These are phyloP conservation scores for Momotus momota DNA, from an alignment of 2,797 vertebrate species.

Conservation along the genomic window DNA sequence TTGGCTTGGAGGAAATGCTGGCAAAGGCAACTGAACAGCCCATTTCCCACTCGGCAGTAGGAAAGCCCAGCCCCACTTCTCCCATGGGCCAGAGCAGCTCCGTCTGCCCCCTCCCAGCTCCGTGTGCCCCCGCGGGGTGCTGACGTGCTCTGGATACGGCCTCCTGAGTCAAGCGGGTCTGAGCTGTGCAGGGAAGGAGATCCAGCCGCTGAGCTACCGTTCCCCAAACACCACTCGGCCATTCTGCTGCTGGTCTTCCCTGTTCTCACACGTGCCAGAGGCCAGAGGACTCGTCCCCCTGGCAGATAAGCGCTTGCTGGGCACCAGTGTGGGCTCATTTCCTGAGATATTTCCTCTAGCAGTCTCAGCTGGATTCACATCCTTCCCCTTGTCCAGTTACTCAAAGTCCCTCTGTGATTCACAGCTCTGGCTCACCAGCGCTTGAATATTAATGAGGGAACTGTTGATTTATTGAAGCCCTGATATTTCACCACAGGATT, in stretches of 20 bases:
- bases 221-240: fast-evolving
- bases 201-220: not conserved
- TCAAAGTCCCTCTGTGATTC: not conserved
- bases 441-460: slow-evolving; percentile 1
- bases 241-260: fast-evolving
- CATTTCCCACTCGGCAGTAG: fast-evolving
- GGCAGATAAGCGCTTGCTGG: not conserved
- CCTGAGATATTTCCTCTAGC: not conserved
- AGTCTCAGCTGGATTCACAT: not conserved
- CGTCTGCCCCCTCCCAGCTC: not conserved
- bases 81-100: not conserved
- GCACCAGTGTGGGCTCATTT: not conserved
- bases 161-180: not conserved
- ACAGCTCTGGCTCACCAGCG: not conserved
- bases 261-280: not conserved
- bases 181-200: not conserved
- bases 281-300: not conserved
- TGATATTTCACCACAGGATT: slow-evolving; percentile 12
- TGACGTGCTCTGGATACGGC: fast-evolving
- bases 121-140: fast-evolving
- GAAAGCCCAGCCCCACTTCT: not conserved
- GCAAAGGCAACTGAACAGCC: not conserved
- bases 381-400: slow-evolving; percentile 14
- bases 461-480: slow-evolving; percentile 31
- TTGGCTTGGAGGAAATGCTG: not conserved